Percentiles rank a stretch among this genome's conserved stretches.
Evolutionary conservation across 2,888 invertebrate genomes (phyloP).

Genomic region (Lomographa bimaculata): DNA sequence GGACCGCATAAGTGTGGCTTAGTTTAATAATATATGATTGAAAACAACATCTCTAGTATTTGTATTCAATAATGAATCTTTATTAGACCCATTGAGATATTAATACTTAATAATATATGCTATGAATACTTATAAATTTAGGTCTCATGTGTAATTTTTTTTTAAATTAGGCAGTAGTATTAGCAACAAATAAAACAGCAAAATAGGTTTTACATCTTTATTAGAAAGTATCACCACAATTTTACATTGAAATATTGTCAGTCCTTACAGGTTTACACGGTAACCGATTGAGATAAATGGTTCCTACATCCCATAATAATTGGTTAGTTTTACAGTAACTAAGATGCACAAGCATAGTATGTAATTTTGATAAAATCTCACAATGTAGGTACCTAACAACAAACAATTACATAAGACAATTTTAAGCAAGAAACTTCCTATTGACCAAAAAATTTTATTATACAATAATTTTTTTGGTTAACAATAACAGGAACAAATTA

Average conservation of each 20-base stretch:
- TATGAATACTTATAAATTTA: too few species aligned
- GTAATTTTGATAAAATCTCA: slow-evolving; percentile 17
- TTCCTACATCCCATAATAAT: slow-evolving; percentile 1
- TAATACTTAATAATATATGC: too few species aligned
- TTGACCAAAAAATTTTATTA: slow-evolving; percentile 22
- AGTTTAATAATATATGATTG: too few species aligned
- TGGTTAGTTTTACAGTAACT: neutral
- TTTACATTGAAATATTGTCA: slow-evolving; percentile 71
- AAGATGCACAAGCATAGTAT: slow-evolving; percentile 5
- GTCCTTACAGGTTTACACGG: slow-evolving; percentile 51
- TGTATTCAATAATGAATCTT: too few species aligned
- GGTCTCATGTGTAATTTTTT: too few species aligned
- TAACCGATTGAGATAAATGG: slow-evolving; percentile 21
- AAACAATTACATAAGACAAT: slow-evolving; percentile 19
- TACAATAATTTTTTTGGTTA: slow-evolving; percentile 25
- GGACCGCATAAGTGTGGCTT: too few species aligned
- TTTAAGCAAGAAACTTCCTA: slow-evolving; percentile 24
- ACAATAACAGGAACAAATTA: slow-evolving; percentile 2
- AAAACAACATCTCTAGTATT: too few species aligned
- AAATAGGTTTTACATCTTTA: slow-evolving; percentile 65
- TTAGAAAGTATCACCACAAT: slow-evolving; percentile 75
- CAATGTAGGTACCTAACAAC: slow-evolving; percentile 15
- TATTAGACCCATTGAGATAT: too few species aligned
- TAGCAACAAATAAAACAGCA: too few species aligned
- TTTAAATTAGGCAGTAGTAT: too few species aligned